Evolutionary conservation across 23 tunicate species (phyloP), one percentile per base, ranked within the genome.

Genomic region (Halocynthia roretzi): DNA sequence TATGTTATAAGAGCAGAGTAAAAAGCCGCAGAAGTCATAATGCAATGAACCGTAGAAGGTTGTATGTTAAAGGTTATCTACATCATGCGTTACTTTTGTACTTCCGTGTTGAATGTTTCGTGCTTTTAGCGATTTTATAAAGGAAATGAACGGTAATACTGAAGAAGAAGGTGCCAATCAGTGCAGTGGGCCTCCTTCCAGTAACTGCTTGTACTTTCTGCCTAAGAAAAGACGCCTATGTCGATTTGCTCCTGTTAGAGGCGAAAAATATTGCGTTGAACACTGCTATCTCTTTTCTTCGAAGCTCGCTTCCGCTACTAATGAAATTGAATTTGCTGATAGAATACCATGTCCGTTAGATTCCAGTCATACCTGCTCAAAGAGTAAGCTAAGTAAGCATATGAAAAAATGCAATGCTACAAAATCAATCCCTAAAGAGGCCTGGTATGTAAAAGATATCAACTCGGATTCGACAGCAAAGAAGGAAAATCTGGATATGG

Each of bases 361-460:
- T 56, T 64, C 78, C 14, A 74, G 64, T 53, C 78, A 74, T 62
- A 74, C 78, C 11, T 74, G 78, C 78, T 62, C 55, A 0, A 74
- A 74, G 52, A 53, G 23, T 11, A 74, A 56, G 15, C 22, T 74
- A 10, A 10, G 23, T 8, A 74, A 74, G 63, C 78, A 74, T 18
- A 8, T 74, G 78, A 53, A 54, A 53, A 74, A 74, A 5, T 74
- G 78, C 31, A 74, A 74, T 54, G 62, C 48, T 7, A 74, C 64
- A 74, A 74, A 74, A 53, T 11, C 56, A 12, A 74, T 74, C 5
- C 78, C 78, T 14, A 74, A 22, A 50, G 78, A 74, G 1, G n/a
- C 62, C 8, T 74, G 78, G 78, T 74, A 53, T 74, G 78, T 74
- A 54, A 21, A 19, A 0, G 78, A 54, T 12, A 74, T 74, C 19